Base-by-base conservation (phyloP, 2,888 invertebrate species). In the Campoplex nolae region DNA sequence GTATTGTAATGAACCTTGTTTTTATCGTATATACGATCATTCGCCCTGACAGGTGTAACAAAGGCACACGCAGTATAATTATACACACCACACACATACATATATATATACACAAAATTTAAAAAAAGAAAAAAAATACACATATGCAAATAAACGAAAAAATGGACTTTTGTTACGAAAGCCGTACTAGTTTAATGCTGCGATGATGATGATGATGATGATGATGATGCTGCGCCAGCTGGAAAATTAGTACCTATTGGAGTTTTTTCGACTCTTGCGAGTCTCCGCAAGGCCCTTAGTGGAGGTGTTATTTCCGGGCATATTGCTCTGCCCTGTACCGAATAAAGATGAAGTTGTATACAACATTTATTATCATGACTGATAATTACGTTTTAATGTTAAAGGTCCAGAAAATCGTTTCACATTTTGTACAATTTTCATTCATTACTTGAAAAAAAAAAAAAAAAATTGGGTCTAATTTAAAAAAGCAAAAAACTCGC, bases 331-430 rank as follows among this genome's bases (percentile, higher is more conserved):
- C 78, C 81, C 70, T 85, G 68, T 79, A 78, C 42, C 80, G 80
- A 87, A 87, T 79, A 85, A 88, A 88, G 71, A 86, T 74, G 68
- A 83, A 68, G 75, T 87, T 82, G 82, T 84, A 84, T 83, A 83
- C 78, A 87, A 85, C 70, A 56, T 73, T 65, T 56, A 75, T 56
- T 77, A 42, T 76, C 62, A 80, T 38, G 73, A 74, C 75, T 76
- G 82, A 75, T 23, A 51, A 77, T 84, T 79, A 84, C 75, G 70
- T 38, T 65, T 65, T 23, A 45, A 70, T 6, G 13, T 11, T 6
- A 38, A 78, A 83, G 3, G 58, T 70, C 45, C 16, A 45, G 32
- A 67, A 48, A 75, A 75, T 45, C 68, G 56, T 67, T 83, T 70
- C 45, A 56, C 62, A 32, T 28, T 28, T 28, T 16, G 62, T 62